Conservation (phyloP, 2,797 vertebrate species). For the Diplodus sargus region DNA sequence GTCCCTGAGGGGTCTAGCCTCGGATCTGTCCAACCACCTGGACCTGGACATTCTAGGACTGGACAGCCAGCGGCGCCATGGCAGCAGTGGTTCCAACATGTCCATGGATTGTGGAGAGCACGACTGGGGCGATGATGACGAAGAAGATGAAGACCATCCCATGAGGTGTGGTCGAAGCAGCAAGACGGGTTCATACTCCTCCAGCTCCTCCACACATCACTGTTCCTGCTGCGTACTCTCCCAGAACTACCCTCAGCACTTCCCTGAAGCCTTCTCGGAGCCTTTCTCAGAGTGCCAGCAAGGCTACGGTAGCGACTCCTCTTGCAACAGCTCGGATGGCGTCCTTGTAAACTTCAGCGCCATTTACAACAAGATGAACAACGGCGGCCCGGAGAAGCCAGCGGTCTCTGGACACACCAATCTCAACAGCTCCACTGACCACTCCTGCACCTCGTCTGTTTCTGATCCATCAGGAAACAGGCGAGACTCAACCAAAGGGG, state of each 20-base stretch:
- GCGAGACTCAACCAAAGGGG: conserved; percentile 84
- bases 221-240: conserved; percentile 90
- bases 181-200: conserved; percentile 85
- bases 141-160: conserved; percentile 85
- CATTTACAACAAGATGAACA: conserved; percentile 95
- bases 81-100: conserved; percentile 88
- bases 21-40: conserved; percentile 70
- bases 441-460: conserved; percentile 88
- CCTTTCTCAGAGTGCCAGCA: conserved; percentile 87
- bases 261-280: conserved; percentile 70
- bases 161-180: conserved; percentile 81
- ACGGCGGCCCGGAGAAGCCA: conserved; percentile 84
- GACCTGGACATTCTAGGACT: conserved; percentile 88
- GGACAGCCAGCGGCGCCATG: conserved; percentile 79
- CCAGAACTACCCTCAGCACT: conserved; percentile 81
- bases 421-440: conserved; percentile 86
- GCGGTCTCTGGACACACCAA: conserved; percentile 73
- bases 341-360: conserved; percentile 97
- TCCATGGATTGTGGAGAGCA: conserved; percentile 91
- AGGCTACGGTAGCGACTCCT: conserved; percentile 93
- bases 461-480: conserved; percentile 80
- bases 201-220: conserved; percentile 76
- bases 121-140: conserved; percentile 89
- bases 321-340: conserved; percentile 95
- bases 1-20: conserved; percentile 70